A percentile compares a stretch with the other conserved stretches of the same genome.
These are phyloP conservation scores for Andrena camellia DNA, from an alignment of 2,888 invertebrate genomes.

Conservation along the genomic window DNA sequence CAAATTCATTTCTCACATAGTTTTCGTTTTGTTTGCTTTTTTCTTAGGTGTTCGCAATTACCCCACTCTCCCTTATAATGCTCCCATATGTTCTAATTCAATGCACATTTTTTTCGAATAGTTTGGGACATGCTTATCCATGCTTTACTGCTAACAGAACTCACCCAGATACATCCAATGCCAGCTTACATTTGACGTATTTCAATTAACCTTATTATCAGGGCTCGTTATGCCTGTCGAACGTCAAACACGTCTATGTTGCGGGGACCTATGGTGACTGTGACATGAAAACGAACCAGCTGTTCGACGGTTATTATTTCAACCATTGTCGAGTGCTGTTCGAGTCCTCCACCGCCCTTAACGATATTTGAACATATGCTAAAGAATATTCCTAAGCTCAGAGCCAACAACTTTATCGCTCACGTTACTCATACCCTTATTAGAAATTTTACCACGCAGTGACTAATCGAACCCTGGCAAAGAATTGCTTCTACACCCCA, in stretches of 20 bases:
- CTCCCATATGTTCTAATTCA: too few species aligned
- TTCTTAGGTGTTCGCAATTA: too few species aligned
- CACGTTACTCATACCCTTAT: neutral
- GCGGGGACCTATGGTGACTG: slow-evolving; percentile 64
- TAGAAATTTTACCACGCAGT: too few species aligned
- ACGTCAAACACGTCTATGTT: slow-evolving; percentile 74
- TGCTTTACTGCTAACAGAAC: too few species aligned
- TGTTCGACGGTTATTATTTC: slow-evolving; percentile 50
- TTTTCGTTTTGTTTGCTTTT: too few species aligned
- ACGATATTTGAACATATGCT: slow-evolving; percentile 28
- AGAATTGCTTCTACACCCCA: too few species aligned
- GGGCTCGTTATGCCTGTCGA: slow-evolving; percentile 77
- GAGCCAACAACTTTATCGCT: neutral
- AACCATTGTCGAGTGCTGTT: slow-evolving; percentile 28
- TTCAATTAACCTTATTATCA: slow-evolving; percentile 83
- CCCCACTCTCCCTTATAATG: too few species aligned
- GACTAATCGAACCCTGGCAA: too few species aligned
- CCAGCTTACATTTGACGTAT: slow-evolving; percentile 79
- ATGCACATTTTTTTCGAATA: neutral
- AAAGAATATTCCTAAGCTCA: neutral
- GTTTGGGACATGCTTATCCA: neutral
- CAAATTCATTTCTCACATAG: too few species aligned
- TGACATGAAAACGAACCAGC: slow-evolving; percentile 41
- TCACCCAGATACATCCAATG: slow-evolving; percentile 5
- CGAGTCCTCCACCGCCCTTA: neutral